Percentiles rank a stretch among this genome's conserved stretches.
Evolutionary conservation across 1,140 invertebrate species (phyloP).

Genomic region (Amphibalanus amphitrite): DNA sequence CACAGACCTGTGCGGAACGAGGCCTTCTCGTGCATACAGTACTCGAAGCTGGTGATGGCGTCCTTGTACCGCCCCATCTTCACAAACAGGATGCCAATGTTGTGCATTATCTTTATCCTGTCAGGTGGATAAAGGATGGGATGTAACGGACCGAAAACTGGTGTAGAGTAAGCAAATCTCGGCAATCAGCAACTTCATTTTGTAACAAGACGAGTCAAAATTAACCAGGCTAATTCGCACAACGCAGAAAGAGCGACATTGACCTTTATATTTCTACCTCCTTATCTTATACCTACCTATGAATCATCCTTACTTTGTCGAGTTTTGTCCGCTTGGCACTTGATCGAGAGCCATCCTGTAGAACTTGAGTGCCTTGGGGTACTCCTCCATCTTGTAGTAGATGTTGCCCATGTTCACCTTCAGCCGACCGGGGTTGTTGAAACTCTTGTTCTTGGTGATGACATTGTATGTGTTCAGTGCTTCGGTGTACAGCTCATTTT

Average conservation of each 20-base stretch:
- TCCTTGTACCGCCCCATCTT: conserved; percentile 91
- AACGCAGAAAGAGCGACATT: too few species aligned
- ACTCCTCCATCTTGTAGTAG: conserved; percentile 85
- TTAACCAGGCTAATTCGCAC: too few species aligned
- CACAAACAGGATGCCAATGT: conserved; percentile 89
- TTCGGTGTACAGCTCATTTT: conserved; percentile 87
- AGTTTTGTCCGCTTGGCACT: conserved; percentile 76
- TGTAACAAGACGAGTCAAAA: too few species aligned
- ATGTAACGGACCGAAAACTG: too few species aligned
- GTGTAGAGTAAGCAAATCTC: too few species aligned
- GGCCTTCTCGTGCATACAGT: conserved; percentile 88
- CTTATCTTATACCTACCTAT: too few species aligned
- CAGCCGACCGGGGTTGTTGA: conserved; percentile 69
- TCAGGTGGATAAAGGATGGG: conserved; percentile 18
- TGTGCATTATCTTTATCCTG: conserved; percentile 94
- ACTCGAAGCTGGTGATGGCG: conserved; percentile 89
- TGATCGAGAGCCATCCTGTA: conserved; percentile 94
- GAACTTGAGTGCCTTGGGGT: conserved; percentile 92
- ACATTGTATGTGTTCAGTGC: conserved; percentile 87
- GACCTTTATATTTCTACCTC: too few species aligned
- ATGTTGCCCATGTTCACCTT: conserved; percentile 99
- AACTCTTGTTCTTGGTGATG: conserved; percentile 42
- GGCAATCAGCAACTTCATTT: too few species aligned
- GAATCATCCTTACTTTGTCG: conserved; percentile 50
- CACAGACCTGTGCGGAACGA: conserved; percentile 46